A percentile compares a stretch with the other conserved stretches of the same genome.
Conservation (phyloP, 92 coral and sea anemone genomes). For the Zoanthus sociatus region DNA sequence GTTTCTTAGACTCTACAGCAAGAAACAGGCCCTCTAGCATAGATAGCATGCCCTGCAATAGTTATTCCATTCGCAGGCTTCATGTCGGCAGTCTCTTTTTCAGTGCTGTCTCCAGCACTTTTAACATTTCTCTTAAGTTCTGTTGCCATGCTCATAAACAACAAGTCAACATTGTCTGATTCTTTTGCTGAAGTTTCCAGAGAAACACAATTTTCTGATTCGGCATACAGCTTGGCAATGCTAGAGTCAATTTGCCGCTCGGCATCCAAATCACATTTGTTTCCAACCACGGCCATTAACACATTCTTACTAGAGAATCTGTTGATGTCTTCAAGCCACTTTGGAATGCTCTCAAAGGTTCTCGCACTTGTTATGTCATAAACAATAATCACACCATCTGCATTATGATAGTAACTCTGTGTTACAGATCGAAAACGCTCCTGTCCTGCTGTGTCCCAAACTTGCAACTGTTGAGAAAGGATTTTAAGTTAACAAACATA, state of each 20-base stretch:
- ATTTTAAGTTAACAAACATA: neutral
- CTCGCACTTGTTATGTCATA: conserved; percentile 90
- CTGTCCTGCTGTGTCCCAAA: conserved; percentile 99
- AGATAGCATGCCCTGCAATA: conserved; percentile 78
- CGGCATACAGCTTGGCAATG: conserved; percentile 80
- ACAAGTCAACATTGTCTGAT: conserved; percentile 89
- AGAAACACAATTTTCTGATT: conserved; percentile 82
- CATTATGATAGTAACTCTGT: conserved; percentile 96
- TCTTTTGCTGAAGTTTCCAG: conserved; percentile 99
- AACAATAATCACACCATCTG: conserved; percentile 92
- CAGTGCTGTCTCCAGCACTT: conserved; percentile 66
- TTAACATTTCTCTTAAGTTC: conserved; percentile 84
- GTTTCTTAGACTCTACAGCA: conserved; percentile 85
- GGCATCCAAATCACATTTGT: conserved; percentile 84
- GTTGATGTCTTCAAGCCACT: conserved; percentile 93
- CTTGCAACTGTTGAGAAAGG: conserved; percentile 76
- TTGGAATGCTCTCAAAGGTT: conserved; percentile 87
- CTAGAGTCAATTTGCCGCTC: conserved; percentile 83
- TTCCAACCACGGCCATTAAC: conserved; percentile 89
- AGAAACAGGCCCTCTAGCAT: conserved; percentile 80
- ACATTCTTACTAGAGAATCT: conserved; percentile 93
- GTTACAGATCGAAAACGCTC: conserved; percentile 97
- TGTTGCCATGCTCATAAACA: conserved; percentile 90
- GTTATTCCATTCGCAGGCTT: conserved; percentile 68
- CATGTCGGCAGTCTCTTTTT: conserved; percentile 58